These are phyloP conservation scores for Heliconius charithonia DNA, from an alignment of 2,888 invertebrate species.

Conservation along the genomic window DNA sequence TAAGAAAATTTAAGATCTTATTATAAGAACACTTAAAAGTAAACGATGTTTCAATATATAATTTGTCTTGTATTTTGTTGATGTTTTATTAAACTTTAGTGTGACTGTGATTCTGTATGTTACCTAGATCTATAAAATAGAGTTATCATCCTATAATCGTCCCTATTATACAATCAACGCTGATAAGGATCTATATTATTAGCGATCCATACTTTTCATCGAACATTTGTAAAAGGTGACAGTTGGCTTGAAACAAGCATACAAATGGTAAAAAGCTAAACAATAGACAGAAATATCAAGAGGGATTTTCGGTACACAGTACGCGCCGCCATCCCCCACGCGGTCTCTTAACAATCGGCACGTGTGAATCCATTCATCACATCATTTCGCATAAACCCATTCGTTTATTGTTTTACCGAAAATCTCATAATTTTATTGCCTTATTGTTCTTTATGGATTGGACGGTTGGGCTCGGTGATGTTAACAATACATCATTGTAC, in stretches of 20 bases:
- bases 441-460: constrained; percentile 44
- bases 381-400: constrained; percentile 12
- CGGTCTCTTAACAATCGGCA: constrained; percentile 31
- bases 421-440: constrained; percentile 40
- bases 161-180: too few species aligned
- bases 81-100: too few species aligned
- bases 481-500: constrained; percentile 52
- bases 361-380: constrained; percentile 31
- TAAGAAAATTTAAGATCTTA: too few species aligned
- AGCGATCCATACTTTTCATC: background rate
- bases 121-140: too few species aligned
- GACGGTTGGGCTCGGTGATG: constrained; percentile 42
- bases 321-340: constrained; percentile 13
- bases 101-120: too few species aligned
- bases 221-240: background rate
- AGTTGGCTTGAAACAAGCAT: constrained; percentile 13
- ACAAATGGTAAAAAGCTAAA: background rate
- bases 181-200: background rate
- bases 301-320: constrained; percentile 14
- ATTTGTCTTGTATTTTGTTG: too few species aligned
- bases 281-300: constrained; percentile 11
- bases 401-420: constrained; percentile 40
- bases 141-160: too few species aligned
- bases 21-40: too few species aligned
- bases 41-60: too few species aligned